Evolutionary conservation across 2,113 vertebrate species (phyloP).

Genomic region (Rostratula benghalensis): DNA sequence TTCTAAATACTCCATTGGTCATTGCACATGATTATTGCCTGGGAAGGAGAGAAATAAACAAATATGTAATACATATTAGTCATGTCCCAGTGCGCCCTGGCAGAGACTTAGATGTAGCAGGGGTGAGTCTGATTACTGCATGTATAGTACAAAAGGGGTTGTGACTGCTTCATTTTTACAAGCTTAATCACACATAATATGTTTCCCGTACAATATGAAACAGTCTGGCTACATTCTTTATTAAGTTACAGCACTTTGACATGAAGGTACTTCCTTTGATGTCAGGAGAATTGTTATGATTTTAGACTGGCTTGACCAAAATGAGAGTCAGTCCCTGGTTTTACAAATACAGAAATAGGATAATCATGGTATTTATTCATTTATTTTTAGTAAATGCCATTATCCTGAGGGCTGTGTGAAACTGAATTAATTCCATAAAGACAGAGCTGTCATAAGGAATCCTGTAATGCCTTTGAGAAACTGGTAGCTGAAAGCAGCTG

Average conservation of each 20-base stretch:
- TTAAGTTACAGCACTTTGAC: background rate
- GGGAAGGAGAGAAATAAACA: background rate
- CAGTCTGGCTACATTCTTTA: background rate
- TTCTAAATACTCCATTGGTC: background rate
- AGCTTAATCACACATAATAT: background rate
- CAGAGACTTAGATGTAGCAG: background rate
- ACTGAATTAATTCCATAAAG: background rate
- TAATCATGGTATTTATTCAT: background rate
- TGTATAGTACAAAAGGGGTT: background rate
- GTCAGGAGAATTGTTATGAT: background rate
- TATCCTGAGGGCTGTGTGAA: background rate
- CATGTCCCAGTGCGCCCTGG: background rate
- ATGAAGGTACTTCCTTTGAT: background rate
- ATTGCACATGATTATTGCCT: background rate
- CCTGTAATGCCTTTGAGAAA: background rate
- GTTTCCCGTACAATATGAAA: background rate
- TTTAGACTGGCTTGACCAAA: background rate
- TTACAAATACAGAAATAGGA: slow-evolving; percentile 6
- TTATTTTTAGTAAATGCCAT: slow-evolving; percentile 19
- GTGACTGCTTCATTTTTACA: background rate
- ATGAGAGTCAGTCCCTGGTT: background rate
- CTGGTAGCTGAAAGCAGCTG: background rate
- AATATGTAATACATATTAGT: background rate
- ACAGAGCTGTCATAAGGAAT: background rate
- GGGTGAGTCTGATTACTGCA: background rate